phyloP scores from a whole-genome alignment of 2,113 vertebrate species.

The Callocephalon fimbriatum region DNA sequence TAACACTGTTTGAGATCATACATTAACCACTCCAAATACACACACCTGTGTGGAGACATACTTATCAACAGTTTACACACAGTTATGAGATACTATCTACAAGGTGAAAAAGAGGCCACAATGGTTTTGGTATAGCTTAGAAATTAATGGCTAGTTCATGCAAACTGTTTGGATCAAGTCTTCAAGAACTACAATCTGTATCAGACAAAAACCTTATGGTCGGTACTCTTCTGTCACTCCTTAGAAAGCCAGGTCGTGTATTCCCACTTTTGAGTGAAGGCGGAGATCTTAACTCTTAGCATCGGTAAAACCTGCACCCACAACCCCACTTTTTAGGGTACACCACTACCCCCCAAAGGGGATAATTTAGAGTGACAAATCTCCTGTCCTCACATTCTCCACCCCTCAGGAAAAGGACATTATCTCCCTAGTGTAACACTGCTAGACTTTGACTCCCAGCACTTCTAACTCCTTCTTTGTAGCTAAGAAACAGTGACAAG shows the following conservation, averaged over 20 bases:
- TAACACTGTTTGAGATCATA: background rate
- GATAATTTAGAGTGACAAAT: background rate
- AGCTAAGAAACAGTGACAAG: background rate
- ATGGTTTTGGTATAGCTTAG: background rate
- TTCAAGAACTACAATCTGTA: background rate
- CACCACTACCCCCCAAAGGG: background rate
- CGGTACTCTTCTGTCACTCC: background rate
- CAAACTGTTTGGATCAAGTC: background rate
- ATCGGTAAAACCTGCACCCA: background rate
- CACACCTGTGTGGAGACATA: accelerated
- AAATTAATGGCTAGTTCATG: background rate
- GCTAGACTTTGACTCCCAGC: background rate
- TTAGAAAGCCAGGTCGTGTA: background rate
- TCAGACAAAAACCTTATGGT: background rate
- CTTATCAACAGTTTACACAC: background rate
- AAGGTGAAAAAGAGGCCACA: background rate
- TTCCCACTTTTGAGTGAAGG: background rate
- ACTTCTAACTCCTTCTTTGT: background rate
- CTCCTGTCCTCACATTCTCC: background rate
- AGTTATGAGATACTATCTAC: background rate
- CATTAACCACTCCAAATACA: background rate
- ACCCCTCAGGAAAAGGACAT: background rate
- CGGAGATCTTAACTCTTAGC: background rate
- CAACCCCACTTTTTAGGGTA: background rate
- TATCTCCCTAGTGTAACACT: background rate